phyloP scores from a whole-genome alignment of 2,113 vertebrate genomes.

The Ageneiosus marmoratus region DNA sequence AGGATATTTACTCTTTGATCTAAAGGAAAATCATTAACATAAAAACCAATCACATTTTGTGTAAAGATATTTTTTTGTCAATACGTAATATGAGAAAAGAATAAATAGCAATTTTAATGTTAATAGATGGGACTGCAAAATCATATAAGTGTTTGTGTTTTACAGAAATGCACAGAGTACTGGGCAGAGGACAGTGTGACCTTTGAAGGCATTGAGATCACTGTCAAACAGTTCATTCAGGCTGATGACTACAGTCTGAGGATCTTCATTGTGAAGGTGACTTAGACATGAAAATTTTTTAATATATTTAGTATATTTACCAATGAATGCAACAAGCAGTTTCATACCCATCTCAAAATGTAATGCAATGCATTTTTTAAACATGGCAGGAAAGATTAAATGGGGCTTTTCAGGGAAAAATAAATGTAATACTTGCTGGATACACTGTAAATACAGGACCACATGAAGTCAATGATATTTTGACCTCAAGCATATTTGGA shows the following conservation, averaged over 20 bases:
- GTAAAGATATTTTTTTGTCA: background rate
- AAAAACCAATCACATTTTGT: background rate
- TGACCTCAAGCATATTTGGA: background rate
- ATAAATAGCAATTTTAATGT: background rate
- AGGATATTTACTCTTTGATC: background rate
- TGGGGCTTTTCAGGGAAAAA: too few species aligned
- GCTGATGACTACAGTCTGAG: slow-evolving; percentile 94
- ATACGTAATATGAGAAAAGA: background rate
- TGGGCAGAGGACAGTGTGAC: slow-evolving; percentile 92
- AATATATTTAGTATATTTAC: background rate
- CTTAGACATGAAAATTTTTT: slow-evolving; percentile 7
- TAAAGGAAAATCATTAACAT: background rate
- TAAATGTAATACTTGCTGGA: too few species aligned
- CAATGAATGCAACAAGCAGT: background rate
- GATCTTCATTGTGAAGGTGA: slow-evolving; percentile 93
- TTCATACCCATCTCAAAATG: background rate
- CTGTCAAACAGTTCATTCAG: slow-evolving; percentile 84
- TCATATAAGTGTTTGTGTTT: slow-evolving; percentile 31
- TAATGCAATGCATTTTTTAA: background rate
- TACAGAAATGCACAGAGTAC: slow-evolving; percentile 96
- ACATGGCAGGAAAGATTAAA: background rate
- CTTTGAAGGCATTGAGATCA: slow-evolving; percentile 89
- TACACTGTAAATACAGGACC: too few species aligned
- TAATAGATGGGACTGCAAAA: background rate
- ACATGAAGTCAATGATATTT: background rate